These are phyloP conservation scores for Tragelaphus strepsiceros DNA, from an alignment of 2,113 vertebrate species.

Conservation along the genomic window DNA sequence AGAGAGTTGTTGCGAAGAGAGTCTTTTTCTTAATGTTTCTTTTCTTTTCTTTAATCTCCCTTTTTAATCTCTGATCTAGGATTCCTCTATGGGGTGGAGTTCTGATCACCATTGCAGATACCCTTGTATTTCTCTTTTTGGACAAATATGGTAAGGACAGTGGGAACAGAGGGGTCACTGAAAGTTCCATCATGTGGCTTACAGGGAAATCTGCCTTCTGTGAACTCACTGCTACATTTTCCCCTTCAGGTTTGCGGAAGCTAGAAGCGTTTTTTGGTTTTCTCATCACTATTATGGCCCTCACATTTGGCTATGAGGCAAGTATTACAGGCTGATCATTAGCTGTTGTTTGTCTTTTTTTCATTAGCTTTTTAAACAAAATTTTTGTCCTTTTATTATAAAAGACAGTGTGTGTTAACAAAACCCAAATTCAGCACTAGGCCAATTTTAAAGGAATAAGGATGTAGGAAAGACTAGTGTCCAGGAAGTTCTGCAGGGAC, in stretches of 20 bases:
- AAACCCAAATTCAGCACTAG: background rate
- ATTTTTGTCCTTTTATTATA: background rate
- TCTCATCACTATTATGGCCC: slow-evolving; percentile 94
- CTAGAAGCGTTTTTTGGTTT: slow-evolving; percentile 95
- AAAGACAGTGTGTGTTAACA: background rate
- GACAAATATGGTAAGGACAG: slow-evolving; percentile 92
- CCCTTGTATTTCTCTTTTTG: slow-evolving; percentile 94
- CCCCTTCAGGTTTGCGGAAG: slow-evolving; percentile 88
- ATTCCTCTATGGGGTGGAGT: slow-evolving; percentile 95
- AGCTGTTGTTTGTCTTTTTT: background rate
- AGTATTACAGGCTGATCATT: background rate
- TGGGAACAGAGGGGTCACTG: background rate
- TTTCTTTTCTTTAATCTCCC: background rate
- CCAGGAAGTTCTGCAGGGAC: background rate
- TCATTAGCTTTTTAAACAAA: background rate
- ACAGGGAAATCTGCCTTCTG: background rate
- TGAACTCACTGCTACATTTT: background rate
- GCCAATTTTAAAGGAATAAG: background rate
- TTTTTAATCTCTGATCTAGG: slow-evolving; percentile 74
- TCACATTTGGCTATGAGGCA: slow-evolving; percentile 97
- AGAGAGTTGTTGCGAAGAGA: background rate
- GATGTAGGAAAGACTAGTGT: background rate
- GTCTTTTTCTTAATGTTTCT: background rate
- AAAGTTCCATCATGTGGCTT: background rate
- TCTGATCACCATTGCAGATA: slow-evolving; percentile 97